Base-by-base conservation (phyloP, 2,888 invertebrate species). In the Campoplex capitator region DNA sequence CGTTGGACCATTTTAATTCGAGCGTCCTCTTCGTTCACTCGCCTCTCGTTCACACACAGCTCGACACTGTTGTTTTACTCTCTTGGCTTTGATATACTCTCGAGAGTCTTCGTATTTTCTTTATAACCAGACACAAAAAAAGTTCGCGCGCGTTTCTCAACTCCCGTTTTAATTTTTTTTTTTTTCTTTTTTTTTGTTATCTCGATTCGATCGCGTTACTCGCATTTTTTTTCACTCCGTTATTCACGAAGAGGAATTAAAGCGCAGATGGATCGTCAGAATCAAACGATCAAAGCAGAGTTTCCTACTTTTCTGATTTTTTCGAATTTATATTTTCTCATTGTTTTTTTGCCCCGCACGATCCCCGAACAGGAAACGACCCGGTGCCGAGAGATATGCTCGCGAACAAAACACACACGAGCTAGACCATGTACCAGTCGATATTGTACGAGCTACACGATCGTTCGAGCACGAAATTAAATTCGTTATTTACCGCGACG, bases 1-100 rank as follows among this genome's bases (percentile, higher is more conserved):
- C 92, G 90, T 90, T 91, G 92, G 92, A 91, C 92, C 93, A 92
- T 93, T 93, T 93, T 92, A 93, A 93, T 93, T 93, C 92, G 89
- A 90, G 91, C 88, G 79, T 86, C 82, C 85, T 70, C 83, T 48
- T 71, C 71, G 78, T 71, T 81, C 81, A 81, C 70, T 73, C 56
- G 83, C 23, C 23, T 23, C 23, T 51, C 70, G 35, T 85, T 81
- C 23, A 9, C 23, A 9, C 23, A 42, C 58, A 32, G 35, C 73
- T 23, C 23, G n/a, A 48, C 80, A 74, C 23, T 23, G 68, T 86
- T 68, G 67, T 77, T 84, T 71, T 74, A 73, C 79, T 75, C 48
- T 75, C 54, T 77, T 18, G 68, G 80, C 88, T 70, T 68, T 48
- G 73, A 87, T 23, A 23, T 23, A 23, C 23, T 23, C 68, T 80